phyloP scores from a whole-genome alignment of 2,888 invertebrate species.

The Ectemnius continuus region DNA sequence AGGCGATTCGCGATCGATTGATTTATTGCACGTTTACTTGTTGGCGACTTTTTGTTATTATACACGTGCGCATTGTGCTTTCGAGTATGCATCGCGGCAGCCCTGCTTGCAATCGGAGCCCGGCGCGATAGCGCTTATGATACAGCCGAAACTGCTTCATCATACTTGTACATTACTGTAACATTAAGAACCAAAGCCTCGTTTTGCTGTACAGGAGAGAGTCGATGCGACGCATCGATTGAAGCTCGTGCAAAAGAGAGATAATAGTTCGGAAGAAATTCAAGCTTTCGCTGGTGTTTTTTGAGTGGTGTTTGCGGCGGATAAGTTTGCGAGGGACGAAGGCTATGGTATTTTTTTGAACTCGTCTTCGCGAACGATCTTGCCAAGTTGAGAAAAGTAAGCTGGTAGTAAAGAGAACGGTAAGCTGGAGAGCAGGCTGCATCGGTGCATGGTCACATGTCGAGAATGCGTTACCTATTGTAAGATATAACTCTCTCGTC shows the following conservation, averaged over 20 bases:
- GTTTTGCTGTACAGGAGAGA: too few species aligned
- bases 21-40: conserved; percentile 61
- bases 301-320: too few species aligned
- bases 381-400: too few species aligned
- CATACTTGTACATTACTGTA: neutral
- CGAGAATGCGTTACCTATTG: conserved; percentile 40
- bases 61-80: conserved; percentile 33
- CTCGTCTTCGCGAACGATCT: too few species aligned
- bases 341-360: too few species aligned
- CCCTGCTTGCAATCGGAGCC: conserved; percentile 15
- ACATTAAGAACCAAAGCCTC: too few species aligned
- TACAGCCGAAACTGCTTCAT: neutral
- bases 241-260: neutral
- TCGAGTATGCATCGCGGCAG: conserved; percentile 32
- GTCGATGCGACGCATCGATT: neutral
- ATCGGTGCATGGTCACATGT: conserved; percentile 33
- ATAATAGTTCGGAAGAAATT: conserved; percentile 5
- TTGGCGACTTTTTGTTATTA: conserved; percentile 50
- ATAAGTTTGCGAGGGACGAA: too few species aligned
- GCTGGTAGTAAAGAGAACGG: neutral
- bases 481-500: conserved; percentile 50
- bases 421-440: conserved; percentile 14
- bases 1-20: conserved; percentile 61
- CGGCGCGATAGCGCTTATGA: conserved; percentile 11
- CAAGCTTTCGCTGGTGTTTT: neutral